phyloP scores from a whole-genome alignment of 1,140 invertebrate genomes.

The Bombus pyrosoma region DNA sequence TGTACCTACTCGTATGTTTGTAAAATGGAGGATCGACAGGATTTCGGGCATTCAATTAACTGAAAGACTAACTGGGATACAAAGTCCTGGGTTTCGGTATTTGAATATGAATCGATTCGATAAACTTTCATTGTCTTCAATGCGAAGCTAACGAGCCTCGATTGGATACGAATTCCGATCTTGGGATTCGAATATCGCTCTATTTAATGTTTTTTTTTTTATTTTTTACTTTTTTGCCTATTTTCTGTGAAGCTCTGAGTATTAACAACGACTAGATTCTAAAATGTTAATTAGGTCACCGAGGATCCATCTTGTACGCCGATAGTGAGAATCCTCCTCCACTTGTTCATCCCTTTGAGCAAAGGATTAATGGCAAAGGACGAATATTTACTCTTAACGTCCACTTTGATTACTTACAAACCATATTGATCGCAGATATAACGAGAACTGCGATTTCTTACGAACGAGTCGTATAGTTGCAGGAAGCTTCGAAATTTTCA shows the following conservation, averaged over 20 bases:
- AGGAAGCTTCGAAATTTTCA: too few relatives aligned
- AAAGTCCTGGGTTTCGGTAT: background rate
- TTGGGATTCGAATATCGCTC: conserved; percentile 32
- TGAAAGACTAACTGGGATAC: background rate
- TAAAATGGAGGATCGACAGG: background rate
- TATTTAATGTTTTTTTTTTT: conserved; percentile 4
- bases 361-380: conserved; percentile 38
- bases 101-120: conserved; percentile 9
- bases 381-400: conserved; percentile 7
- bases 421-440: too few relatives aligned
- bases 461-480: background rate
- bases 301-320: conserved; percentile 21
- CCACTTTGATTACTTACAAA: background rate
- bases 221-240: background rate
- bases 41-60: background rate
- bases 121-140: conserved; percentile 40
- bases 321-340: conserved; percentile 29
- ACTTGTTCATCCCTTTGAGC: conserved; percentile 44
- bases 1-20: background rate
- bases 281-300: conserved; percentile 45
- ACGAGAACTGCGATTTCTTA: too few relatives aligned
- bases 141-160: background rate
- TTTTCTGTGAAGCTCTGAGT: conserved; percentile 35
- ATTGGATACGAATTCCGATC: conserved; percentile 12
- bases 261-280: conserved; percentile 45